These are phyloP conservation scores for silkworm (Bombyx mori) DNA, from an alignment of 1,140 invertebrate species.

Conservation along the genomic window DNA sequence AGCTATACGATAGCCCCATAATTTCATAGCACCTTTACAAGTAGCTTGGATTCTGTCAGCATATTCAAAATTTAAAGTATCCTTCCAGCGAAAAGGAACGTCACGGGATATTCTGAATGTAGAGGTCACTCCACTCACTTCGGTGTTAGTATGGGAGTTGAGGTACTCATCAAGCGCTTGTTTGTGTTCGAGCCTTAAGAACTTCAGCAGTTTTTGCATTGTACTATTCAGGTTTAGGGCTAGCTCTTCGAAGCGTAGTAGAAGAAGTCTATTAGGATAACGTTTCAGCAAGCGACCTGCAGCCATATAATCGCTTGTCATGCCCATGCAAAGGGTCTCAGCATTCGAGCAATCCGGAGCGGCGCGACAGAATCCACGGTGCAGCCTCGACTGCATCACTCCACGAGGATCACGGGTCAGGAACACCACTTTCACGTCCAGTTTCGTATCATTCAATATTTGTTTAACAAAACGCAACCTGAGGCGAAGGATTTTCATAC, in stretches of 20 bases:
- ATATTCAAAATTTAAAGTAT: slow-evolving; percentile 77
- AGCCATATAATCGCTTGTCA: slow-evolving; percentile 81
- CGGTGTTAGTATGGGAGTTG: slow-evolving; percentile 81
- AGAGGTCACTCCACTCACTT: slow-evolving; percentile 82
- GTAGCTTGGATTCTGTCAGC: slow-evolving; percentile 72
- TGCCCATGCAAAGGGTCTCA: slow-evolving; percentile 79
- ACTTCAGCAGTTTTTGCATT: slow-evolving; percentile 77
- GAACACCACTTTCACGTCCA: slow-evolving; percentile 80
- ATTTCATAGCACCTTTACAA: slow-evolving; percentile 81
- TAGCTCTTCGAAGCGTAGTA: slow-evolving; percentile 84
- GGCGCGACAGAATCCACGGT: slow-evolving; percentile 84
- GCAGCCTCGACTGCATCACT: slow-evolving; percentile 83
- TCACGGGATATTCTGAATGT: slow-evolving; percentile 84
- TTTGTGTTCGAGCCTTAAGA: slow-evolving; percentile 80
- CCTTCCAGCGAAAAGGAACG: slow-evolving; percentile 85
- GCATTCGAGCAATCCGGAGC: slow-evolving; percentile 83
- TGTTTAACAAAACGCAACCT: slow-evolving; percentile 76
- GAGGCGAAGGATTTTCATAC: slow-evolving; percentile 84
- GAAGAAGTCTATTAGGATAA: slow-evolving; percentile 81
- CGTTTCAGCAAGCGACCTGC: slow-evolving; percentile 75
- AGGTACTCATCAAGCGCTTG: slow-evolving; percentile 77
- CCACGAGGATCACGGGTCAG: slow-evolving; percentile 86
- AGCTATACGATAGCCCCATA: slow-evolving; percentile 84
- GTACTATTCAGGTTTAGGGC: slow-evolving; percentile 78
- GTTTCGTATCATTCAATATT: slow-evolving; percentile 73